Evolutionary conservation across 2,113 vertebrate species (phyloP).

Genomic region (Ctenomys sociabilis): DNA sequence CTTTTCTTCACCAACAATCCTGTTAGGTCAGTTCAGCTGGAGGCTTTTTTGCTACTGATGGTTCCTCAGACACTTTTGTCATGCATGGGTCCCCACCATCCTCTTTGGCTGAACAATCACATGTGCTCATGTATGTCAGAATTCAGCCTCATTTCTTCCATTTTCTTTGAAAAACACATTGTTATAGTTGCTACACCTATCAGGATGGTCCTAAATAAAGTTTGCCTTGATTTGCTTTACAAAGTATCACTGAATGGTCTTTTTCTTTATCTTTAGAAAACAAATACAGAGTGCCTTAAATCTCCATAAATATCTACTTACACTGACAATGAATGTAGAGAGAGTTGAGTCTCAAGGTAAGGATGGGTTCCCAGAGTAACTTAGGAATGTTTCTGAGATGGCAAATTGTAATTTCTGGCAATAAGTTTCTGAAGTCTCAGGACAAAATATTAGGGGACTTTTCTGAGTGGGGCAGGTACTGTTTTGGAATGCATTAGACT

Average conservation of each 20-base stretch:
- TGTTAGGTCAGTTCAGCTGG: neutral
- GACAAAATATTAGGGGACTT: slow-evolving; percentile 6
- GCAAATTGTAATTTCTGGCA: slow-evolving; percentile 25
- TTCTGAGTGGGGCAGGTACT: neutral
- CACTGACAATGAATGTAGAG: neutral
- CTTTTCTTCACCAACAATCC: neutral
- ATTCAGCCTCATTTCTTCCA: neutral
- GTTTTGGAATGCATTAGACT: slow-evolving; percentile 62
- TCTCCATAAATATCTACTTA: neutral
- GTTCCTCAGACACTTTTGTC: neutral
- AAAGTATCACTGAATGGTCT: neutral
- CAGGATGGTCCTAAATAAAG: neutral
- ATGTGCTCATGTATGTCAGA: neutral
- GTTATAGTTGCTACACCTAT: too few relatives aligned
- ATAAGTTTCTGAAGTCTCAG: slow-evolving; percentile 33
- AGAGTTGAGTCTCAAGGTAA: neutral
- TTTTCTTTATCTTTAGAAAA: neutral
- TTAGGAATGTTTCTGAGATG: neutral
- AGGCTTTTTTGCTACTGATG: neutral
- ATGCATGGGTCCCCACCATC: too few relatives aligned
- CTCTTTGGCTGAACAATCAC: neutral
- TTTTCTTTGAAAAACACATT: neutral
- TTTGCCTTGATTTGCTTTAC: neutral
- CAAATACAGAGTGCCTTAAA: neutral
- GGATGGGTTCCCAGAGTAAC: neutral